Evolutionary conservation across 2,888 invertebrate genomes (phyloP).

Genomic region (Camponotus fellah): DNA sequence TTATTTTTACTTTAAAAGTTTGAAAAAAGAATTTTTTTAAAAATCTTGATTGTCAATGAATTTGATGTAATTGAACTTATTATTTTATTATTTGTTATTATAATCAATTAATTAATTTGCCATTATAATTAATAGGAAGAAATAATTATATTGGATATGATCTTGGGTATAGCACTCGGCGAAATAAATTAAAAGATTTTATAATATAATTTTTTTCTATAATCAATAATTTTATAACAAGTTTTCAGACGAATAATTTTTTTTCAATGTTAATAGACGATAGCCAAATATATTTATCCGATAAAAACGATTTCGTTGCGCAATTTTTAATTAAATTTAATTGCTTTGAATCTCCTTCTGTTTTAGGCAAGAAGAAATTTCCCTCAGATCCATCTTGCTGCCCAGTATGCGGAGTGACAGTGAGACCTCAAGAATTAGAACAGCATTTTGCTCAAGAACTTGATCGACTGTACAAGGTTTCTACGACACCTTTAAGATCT

Average conservation of each 20-base stretch:
- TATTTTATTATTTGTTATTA: neutral
- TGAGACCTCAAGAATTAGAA: slow-evolving; percentile 94
- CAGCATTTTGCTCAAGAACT: slow-evolving; percentile 93
- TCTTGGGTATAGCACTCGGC: neutral
- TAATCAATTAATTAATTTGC: neutral
- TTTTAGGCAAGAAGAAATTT: slow-evolving; percentile 84
- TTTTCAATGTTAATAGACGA: neutral
- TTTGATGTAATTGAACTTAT: neutral
- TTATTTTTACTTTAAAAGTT: neutral
- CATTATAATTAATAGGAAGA: neutral
- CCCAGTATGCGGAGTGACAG: slow-evolving; percentile 95
- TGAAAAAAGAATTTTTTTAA: neutral
- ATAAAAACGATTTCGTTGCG: neutral
- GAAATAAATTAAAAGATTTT: neutral
- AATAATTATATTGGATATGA: neutral
- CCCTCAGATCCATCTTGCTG: slow-evolving; percentile 91
- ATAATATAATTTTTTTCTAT: neutral
- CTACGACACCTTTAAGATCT: slow-evolving; percentile 82
- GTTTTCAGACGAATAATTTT: too few relatives aligned
- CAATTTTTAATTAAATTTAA: neutral
- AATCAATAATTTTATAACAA: neutral
- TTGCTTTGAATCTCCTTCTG: slow-evolving; percentile 1
- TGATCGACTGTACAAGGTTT: slow-evolving; percentile 90
- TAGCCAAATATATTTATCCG: neutral
- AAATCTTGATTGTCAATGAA: neutral